These are phyloP conservation scores for Meandrina meandrites DNA, from an alignment of 92 coral and sea anemone species.

Conservation along the genomic window DNA sequence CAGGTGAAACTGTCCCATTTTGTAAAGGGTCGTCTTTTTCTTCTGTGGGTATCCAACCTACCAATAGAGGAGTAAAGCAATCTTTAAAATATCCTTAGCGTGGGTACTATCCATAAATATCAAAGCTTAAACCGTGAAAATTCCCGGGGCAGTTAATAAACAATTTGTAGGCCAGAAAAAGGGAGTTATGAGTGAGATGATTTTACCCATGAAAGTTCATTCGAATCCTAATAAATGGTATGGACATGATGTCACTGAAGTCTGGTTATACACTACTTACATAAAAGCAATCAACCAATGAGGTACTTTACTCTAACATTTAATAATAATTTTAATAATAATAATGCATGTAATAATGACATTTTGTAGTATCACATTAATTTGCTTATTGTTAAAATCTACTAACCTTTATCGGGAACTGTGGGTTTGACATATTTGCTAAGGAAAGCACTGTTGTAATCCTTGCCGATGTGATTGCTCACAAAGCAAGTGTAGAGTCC, in stretches of 20 bases:
- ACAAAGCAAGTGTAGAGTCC: constrained; percentile 92
- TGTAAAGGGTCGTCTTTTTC: not conserved
- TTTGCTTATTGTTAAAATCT: not conserved
- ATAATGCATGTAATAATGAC: no score
- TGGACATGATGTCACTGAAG: not conserved
- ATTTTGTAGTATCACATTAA: not conserved
- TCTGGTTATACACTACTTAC: not conserved
- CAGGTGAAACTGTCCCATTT: not conserved
- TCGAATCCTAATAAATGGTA: no score
- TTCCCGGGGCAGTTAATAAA: not conserved
- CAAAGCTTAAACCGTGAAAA: not conserved
- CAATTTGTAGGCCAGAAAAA: not conserved
- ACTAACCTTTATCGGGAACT: constrained; percentile 14
- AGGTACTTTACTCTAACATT: no score
- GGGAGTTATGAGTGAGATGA: not conserved
- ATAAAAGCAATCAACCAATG: not conserved
- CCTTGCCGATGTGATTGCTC: constrained; percentile 89
- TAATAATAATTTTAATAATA: no score
- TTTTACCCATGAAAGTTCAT: no score
- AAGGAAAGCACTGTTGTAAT: constrained; percentile 75
- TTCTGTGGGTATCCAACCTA: not conserved
- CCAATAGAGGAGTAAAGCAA: not conserved
- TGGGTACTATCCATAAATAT: not conserved
- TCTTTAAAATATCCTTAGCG: not conserved
- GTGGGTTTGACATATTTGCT: constrained; percentile 25